These are phyloP conservation scores for Maccullochella peelii DNA, from an alignment of 2,113 vertebrate species.

Conservation along the genomic window DNA sequence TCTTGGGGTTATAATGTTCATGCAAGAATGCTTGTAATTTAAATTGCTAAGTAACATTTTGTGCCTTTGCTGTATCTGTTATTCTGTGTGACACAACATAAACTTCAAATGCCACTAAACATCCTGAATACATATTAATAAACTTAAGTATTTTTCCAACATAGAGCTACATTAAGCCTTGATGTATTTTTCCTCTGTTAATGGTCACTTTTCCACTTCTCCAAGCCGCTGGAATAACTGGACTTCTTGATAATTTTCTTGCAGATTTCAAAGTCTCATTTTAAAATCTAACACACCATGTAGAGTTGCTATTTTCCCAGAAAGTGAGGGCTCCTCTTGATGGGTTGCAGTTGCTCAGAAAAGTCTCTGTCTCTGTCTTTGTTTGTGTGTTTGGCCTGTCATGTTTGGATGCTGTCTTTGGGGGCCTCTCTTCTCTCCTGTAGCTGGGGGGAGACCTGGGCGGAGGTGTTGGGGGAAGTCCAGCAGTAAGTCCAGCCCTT, in stretches of 20 bases:
- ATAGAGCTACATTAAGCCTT: neutral
- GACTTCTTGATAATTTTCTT: constrained; percentile 21
- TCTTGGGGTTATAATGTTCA: neutral
- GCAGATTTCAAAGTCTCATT: constrained; percentile 29
- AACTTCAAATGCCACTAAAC: neutral
- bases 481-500: constrained; percentile 94
- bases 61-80: neutral
- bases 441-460: constrained; percentile 99
- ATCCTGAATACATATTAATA: neutral
- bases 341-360: constrained; percentile 78
- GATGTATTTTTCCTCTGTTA: constrained; percentile 18
- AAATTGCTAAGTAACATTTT: neutral
- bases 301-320: constrained; percentile 33
- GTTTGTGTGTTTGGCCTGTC: constrained; percentile 64
- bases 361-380: constrained; percentile 74
- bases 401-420: constrained; percentile 76
- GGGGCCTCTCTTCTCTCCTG: constrained; percentile 81
- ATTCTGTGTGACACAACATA: neutral
- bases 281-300: constrained; percentile 6
- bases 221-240: constrained; percentile 22
- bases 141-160: neutral
- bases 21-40: neutral
- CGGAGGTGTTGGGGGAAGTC: constrained; percentile 99
- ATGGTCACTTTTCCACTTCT: neutral
- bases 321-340: constrained; percentile 52